These are phyloP conservation scores for Thunnus thynnus DNA, from an alignment of 2,113 vertebrate genomes.

Conservation along the genomic window DNA sequence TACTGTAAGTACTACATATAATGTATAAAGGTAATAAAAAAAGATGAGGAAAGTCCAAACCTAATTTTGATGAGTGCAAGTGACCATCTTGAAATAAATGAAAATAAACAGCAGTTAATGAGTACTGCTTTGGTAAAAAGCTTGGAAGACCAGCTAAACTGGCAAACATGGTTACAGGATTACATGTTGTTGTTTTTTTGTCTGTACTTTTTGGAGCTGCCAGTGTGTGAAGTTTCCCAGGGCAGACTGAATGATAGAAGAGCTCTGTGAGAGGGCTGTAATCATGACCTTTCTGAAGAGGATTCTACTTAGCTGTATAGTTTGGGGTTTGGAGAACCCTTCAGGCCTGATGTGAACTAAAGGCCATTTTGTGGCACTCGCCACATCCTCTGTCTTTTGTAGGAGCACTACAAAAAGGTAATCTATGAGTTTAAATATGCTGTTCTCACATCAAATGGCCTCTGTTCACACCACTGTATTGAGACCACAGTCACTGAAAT, in stretches of 20 bases:
- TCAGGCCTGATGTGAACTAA: conserved; percentile 2
- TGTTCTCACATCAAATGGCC: neutral
- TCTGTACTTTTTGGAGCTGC: conserved; percentile 5
- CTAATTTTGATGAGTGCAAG: too few relatives aligned
- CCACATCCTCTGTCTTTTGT: too few relatives aligned
- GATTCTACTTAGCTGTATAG: conserved; percentile 27
- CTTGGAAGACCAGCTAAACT: neutral
- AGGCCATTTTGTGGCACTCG: conserved; percentile 14
- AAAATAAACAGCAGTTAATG: neutral
- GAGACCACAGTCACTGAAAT: neutral
- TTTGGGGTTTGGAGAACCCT: conserved; percentile 17
- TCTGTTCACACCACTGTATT: neutral
- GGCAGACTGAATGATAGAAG: conserved; percentile 23
- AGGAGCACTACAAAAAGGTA: neutral
- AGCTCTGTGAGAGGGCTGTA: conserved; percentile 17
- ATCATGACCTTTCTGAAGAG: conserved; percentile 23
- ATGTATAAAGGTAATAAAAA: too few relatives aligned
- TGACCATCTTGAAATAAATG: too few relatives aligned
- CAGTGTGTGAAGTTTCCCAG: conserved; percentile 11
- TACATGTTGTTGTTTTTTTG: too few relatives aligned
- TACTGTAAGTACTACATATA: too few relatives aligned
- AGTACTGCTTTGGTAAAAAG: neutral
- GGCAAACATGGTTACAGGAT: neutral
- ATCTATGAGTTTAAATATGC: neutral
- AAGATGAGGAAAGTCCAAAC: too few relatives aligned